Evolutionary conservation across 2,113 vertebrate species (phyloP).

Genomic region (Apodemus sylvaticus): DNA sequence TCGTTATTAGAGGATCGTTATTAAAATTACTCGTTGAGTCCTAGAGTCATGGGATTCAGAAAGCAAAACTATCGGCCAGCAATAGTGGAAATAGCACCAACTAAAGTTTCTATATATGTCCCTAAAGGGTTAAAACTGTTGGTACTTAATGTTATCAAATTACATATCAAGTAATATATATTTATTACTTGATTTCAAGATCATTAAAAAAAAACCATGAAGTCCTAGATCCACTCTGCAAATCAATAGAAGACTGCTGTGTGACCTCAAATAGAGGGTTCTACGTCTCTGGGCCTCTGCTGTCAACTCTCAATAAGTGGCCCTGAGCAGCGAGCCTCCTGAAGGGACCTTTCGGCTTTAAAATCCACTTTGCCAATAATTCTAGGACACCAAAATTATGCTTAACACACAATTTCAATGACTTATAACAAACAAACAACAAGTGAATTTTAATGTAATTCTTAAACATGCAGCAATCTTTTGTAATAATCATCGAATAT

Average conservation of each 20-base stretch:
- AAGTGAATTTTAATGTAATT: conserved; percentile 20
- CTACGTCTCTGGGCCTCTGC: not conserved
- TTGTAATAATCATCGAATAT: not conserved
- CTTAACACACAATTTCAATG: not conserved
- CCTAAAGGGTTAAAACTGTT: conserved; percentile 24
- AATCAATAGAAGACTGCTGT: not conserved
- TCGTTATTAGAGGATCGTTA: not conserved
- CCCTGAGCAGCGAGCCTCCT: not conserved
- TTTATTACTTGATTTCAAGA: conserved; percentile 23
- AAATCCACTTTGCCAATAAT: conserved; percentile 25
- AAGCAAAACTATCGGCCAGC: conserved; percentile 22
- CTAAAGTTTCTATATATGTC: not conserved
- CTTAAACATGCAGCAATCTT: conserved; percentile 30
- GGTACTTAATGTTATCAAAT: not conserved
- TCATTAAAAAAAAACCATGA: not conserved
- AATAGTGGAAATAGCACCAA: not conserved
- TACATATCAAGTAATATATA: no score
- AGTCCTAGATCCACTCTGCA: not conserved
- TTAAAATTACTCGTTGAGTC: not conserved
- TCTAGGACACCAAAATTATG: conserved; percentile 27
- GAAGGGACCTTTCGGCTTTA: not conserved
- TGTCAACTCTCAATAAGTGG: not conserved
- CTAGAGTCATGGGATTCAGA: not conserved
- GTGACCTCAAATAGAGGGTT: not conserved
- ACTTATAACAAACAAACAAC: not conserved